Conservation (phyloP, 2,888 invertebrate species). For the Plagiodera versicolora region DNA sequence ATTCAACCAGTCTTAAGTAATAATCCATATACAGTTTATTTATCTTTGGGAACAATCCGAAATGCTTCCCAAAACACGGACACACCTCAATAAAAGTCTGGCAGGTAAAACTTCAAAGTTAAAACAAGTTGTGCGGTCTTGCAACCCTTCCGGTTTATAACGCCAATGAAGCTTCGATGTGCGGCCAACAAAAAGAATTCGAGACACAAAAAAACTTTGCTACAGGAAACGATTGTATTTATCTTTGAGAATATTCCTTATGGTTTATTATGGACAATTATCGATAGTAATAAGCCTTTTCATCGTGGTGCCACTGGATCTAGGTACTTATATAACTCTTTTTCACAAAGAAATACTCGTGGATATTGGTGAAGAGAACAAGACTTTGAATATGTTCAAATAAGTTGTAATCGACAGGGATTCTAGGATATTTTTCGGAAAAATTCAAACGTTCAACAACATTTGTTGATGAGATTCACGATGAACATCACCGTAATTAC, state of each 20-base stretch:
- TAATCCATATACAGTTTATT: too few relatives aligned
- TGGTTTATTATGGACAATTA: not conserved
- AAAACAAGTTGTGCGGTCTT: slow-evolving; percentile 10
- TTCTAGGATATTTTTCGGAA: too few relatives aligned
- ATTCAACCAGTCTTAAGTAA: not conserved
- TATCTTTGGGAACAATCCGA: not conserved
- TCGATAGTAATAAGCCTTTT: not conserved
- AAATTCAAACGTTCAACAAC: too few relatives aligned
- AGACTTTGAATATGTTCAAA: too few relatives aligned
- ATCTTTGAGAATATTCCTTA: not conserved
- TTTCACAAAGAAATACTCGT: too few relatives aligned
- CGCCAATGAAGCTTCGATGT: not conserved
- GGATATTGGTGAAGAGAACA: too few relatives aligned
- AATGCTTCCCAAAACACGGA: slow-evolving; percentile 1
- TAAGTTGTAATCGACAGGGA: too few relatives aligned
- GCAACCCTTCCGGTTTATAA: slow-evolving; percentile 11
- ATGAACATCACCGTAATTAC: too few relatives aligned
- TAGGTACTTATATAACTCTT: too few relatives aligned
- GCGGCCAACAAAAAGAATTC: not conserved
- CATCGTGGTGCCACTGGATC: too few relatives aligned
- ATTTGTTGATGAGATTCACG: too few relatives aligned
- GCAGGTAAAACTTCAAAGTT: slow-evolving; percentile 8
- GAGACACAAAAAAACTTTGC: slow-evolving; percentile 2
- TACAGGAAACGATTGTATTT: slow-evolving; percentile 4
- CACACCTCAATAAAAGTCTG: slow-evolving; percentile 8